A percentile compares a stretch with the other conserved stretches of the same genome.
Evolutionary conservation across 2,113 vertebrate species (phyloP).

Genomic region (Coracopsis vasa): DNA sequence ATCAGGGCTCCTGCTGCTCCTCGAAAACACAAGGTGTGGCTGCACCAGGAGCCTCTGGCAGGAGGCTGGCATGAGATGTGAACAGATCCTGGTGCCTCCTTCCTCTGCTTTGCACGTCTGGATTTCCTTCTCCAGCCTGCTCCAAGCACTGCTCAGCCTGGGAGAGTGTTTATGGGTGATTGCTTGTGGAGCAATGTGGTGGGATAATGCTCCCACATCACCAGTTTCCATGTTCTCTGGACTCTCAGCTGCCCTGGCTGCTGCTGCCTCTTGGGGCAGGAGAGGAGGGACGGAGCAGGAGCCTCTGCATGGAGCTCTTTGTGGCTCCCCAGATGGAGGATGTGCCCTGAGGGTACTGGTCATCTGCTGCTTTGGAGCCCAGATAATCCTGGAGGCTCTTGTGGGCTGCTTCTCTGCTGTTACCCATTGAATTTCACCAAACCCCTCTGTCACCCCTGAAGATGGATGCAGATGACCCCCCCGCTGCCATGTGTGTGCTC

Average conservation of each 20-base stretch:
- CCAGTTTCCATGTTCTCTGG: not conserved
- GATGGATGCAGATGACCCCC: constrained; percentile 24
- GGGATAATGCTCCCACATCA: not conserved
- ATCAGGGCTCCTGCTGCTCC: not conserved
- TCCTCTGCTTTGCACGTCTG: not conserved
- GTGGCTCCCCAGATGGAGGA: not conserved
- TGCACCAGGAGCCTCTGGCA: constrained; percentile 51
- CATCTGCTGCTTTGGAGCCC: constrained; percentile 17
- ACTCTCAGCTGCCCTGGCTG: not conserved
- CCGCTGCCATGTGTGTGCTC: not conserved
- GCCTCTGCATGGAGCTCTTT: not conserved
- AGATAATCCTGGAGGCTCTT: not conserved
- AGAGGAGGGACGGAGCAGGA: not conserved
- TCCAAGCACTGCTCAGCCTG: not conserved
- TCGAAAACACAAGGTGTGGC: constrained; percentile 47
- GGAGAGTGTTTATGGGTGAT: not conserved
- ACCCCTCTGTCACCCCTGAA: not conserved
- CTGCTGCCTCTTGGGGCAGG: not conserved
- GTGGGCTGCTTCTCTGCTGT: not conserved
- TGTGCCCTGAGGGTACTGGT: not conserved
- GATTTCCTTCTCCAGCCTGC: not conserved
- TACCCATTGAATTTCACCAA: not conserved
- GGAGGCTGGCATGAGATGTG: constrained; percentile 3
- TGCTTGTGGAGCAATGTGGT: not conserved
- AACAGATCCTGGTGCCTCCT: not conserved